Conservation (phyloP, 2,113 vertebrate species). For the Leptodactylus fuscus region DNA sequence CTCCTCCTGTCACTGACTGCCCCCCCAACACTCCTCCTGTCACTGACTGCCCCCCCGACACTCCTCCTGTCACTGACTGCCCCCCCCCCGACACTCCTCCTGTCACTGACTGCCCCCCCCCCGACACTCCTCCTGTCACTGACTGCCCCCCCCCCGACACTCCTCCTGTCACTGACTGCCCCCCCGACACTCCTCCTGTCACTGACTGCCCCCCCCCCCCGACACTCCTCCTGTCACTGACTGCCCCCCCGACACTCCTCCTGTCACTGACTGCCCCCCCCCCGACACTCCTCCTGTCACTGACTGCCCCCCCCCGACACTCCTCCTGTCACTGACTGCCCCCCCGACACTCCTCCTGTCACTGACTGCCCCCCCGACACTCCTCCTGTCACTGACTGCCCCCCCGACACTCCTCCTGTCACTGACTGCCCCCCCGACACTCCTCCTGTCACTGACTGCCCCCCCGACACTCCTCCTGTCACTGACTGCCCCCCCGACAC, state of each 20-base stretch:
- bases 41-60: rapidly evolving
- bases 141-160: background rate
- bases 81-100: background rate
- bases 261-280: too few species aligned
- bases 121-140: background rate
- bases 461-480: background rate
- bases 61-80: background rate
- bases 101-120: background rate
- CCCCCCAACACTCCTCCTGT: background rate
- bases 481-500: background rate
- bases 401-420: too few species aligned
- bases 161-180: background rate
- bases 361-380: too few species aligned
- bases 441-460: too few species aligned
- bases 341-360: too few species aligned
- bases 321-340: too few species aligned
- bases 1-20: background rate
- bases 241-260: too few species aligned
- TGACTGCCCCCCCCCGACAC: background rate
- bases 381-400: too few species aligned
- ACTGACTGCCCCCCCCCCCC: background rate
- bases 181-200: background rate
- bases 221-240: too few species aligned
- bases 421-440: too few species aligned
- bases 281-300: background rate